Evolutionary conservation across 2,797 vertebrate genomes (phyloP), one percentile per base, ranked within the genome.

Genomic region (Oceanodroma leucorhoa): DNA sequence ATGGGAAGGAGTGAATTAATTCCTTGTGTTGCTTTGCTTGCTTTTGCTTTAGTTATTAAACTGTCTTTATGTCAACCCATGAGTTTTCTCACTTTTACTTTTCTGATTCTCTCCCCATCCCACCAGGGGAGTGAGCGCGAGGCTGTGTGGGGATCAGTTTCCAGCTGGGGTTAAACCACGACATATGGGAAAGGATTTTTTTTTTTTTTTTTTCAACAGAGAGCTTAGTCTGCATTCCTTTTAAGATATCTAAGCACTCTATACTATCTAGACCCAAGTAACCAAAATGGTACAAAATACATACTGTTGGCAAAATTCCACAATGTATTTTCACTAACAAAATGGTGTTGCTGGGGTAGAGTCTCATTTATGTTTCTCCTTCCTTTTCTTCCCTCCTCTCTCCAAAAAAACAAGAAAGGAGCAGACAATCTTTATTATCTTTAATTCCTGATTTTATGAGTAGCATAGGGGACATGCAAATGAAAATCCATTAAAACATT

Each of bases 391-490:
- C 3, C 8, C 14, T 48, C 8, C 14, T 43, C 8, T 45, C 21
- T 14, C 6, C 0, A 34, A n/a, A 61, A 30, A 32, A 36, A 29
- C 1, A 40, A 80, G 1, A 53, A 65, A 75, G 7, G 2, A 66
- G 2, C 8, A 57, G 38, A 38, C 41, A 66, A 54, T 88, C 32
- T 95, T 93, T 81, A 75, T 91, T 92, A 30, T 75, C 22, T 73
- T 88, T 84, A 43, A 57, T 93, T 93, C 83, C 46, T 82, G 29
- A 64, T 96, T 94, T 97, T 92, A 76, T 87, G 64, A 72, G 29
- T 34, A 53, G n/a, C 46, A 61, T 12, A 83, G 22, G 57, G 32
- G 27, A 83, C 19, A 73, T 64, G 36, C 5, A 94, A 87, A 88
- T 55, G 57, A 92, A 94, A 94, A 70, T 14, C 15, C 36, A 51